Evolutionary conservation across 2,888 invertebrate genomes (phyloP).

Genomic region (Ormia ochracea): DNA sequence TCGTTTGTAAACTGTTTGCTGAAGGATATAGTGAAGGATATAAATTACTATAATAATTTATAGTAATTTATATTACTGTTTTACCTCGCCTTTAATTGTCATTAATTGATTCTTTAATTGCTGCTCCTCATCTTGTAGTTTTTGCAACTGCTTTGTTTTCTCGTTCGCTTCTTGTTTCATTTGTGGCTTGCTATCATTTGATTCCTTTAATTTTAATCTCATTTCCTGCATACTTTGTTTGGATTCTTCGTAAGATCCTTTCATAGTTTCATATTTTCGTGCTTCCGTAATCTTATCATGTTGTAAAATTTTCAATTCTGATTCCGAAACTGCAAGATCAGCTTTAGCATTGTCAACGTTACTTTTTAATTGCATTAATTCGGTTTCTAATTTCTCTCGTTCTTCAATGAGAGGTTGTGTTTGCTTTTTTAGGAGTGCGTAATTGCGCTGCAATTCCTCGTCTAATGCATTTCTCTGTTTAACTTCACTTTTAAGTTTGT

Average conservation of each 20-base stretch:
- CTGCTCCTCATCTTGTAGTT: constrained; percentile 73
- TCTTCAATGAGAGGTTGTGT: constrained; percentile 79
- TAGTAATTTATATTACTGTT: no score
- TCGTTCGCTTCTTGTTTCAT: constrained; percentile 77
- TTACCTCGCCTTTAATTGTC: constrained; percentile 70
- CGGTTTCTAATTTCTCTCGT: constrained; percentile 80
- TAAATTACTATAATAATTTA: no score
- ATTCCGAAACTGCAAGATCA: constrained; percentile 80
- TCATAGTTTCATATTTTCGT: constrained; percentile 73
- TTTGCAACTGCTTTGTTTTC: constrained; percentile 72
- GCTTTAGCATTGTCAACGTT: constrained; percentile 84
- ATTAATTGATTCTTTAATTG: constrained; percentile 75
- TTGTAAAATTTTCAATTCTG: constrained; percentile 86
- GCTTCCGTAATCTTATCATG: constrained; percentile 73
- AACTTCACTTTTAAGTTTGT: constrained; percentile 78
- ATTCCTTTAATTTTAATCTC: constrained; percentile 81
- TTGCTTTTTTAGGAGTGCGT: constrained; percentile 78
- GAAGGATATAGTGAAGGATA: no score
- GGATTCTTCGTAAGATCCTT: constrained; percentile 76
- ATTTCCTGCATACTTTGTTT: constrained; percentile 81
- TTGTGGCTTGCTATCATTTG: constrained; percentile 78
- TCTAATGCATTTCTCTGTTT: constrained; percentile 80
- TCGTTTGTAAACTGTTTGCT: no score
- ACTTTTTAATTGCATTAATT: constrained; percentile 83
- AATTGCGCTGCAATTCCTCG: constrained; percentile 81